Base-by-base conservation (phyloP, 23 tunicate species). In the Phallusia fumigata region DNA sequence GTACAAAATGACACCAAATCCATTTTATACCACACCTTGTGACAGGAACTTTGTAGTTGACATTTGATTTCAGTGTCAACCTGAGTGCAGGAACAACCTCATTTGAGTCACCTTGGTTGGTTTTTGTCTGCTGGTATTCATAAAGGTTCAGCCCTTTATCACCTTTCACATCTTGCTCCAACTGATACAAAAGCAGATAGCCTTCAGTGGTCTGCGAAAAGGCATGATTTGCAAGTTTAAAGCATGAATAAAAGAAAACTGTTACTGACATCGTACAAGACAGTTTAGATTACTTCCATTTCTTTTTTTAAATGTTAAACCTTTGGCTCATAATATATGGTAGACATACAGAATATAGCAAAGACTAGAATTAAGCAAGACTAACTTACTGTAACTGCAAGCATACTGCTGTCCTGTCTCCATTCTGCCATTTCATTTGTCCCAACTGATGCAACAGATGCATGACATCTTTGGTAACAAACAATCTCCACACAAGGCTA, bases 401-500 rank as follows among this genome's bases (percentile, higher is more conserved):
- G 84, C 99, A 96, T 96, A 72, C 96, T 87, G 76, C 96, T 90
- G 44, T 96, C 96, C 53, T 91, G 96, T 58, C 93, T 84, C 99
- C 99, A 96, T 88, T 96, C 96, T 11, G 96, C 96, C 33, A 85
- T 24, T 30, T 82, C 93, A 85, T 90, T 87, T 73, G 76, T 76
- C 36, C 99, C 99, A 51, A 85, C 79, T 30, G 85, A 73, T 35
- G 93, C 87, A 36, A 89, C 84, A 8, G 91, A 86, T 53, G 87
- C 76, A 80, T 92, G 90, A 52, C 91, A 80, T 65, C 96, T 32
- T 79, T 96, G 87, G 76, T 96, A 96, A 65, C 93, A 85, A 2
- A 89, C 84, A 26, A 96, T 96, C 84, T 96, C 99, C 44, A 96
- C 99, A 78, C 96, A 91, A 26, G 99, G 99, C 96, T 96, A 65